Percentiles rank a stretch among this genome's conserved stretches.
Conservation (phyloP, 1,140 invertebrate species). For the Bombus sylvicola region DNA sequence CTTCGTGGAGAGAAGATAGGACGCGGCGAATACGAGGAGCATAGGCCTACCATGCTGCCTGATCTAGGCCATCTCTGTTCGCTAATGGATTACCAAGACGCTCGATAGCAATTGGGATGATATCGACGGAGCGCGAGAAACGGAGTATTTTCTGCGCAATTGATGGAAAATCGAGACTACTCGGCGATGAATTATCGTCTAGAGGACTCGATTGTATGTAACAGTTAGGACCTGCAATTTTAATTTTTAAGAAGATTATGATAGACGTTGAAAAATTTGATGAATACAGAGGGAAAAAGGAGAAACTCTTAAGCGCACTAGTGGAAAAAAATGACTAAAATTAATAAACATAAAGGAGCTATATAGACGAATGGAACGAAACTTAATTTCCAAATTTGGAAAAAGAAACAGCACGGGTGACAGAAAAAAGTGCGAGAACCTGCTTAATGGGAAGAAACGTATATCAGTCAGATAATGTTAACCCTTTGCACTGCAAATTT, state of each 20-base stretch:
- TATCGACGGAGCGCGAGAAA: constrained; percentile 19
- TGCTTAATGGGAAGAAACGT: too few species aligned
- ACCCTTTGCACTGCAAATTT: too few species aligned
- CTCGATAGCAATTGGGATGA: constrained; percentile 42
- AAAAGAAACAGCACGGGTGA: too few species aligned
- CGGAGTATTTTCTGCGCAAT: neutral
- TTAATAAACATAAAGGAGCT: too few species aligned
- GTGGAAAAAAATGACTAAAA: neutral
- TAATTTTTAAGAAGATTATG: too few species aligned
- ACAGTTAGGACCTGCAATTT: too few species aligned
- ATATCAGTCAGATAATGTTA: too few species aligned
- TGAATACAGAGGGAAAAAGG: neutral
- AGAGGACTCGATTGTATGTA: neutral
- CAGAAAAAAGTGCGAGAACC: too few species aligned
- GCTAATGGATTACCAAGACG: constrained; percentile 45
- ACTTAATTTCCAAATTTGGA: neutral
- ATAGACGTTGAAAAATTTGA: neutral
- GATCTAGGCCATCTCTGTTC: constrained; percentile 39
- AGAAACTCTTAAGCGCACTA: neutral
- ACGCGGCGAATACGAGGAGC: neutral
- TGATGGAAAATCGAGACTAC: too few species aligned
- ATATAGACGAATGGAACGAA: neutral
- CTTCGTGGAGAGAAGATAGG: neutral
- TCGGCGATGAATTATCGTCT: too few species aligned
- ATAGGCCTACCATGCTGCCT: neutral